Base-by-base conservation (phyloP, 2,888 invertebrate genomes). In the Amphipoea oculea region DNA sequence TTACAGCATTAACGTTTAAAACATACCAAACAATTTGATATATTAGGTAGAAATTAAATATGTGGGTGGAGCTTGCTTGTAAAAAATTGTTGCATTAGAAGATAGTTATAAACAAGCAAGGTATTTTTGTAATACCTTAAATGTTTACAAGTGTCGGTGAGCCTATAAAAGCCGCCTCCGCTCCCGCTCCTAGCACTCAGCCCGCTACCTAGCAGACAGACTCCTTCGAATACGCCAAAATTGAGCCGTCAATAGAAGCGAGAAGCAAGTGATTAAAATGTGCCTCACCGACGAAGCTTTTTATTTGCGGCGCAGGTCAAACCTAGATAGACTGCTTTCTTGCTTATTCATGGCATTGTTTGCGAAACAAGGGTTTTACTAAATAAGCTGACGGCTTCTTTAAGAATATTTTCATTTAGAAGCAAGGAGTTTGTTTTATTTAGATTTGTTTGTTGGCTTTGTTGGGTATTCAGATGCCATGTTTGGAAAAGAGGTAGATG, bases 261-360 rank as follows among this genome's bases (percentile, higher is more conserved):
- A 70, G 87, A 88, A 78, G 77, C 89, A 86, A 89, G 91, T 92
- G 92, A 93, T 93, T 93, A 93, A 92, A 93, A 93, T 87, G 85
- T 83, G 78, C 84, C 88, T 85, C 84, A 82, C 85, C 81, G 73
- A 72, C 76, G 78, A 81, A 80, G 74, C 76, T 90, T 88, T 87
- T 89, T 88, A 81, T 89, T 88, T 84, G 84, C 65, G 29, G 65
- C 79, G 65, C 82, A 81, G 88, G 86, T 88, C 87, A 89, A 88
- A 88, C 86, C 88, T 85, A 78, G 82, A 78, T 77, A 81, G 62
- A 74, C 82, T 82, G 82, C 48, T 40, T 71, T 60, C 72, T 73
- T 73, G 68, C 76, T 78, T 81, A 66, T 79, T 74, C 70, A 68
- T 51, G 63, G 51, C 78, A 81, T 89, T 84, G 88, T 86, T 84